Percentiles rank a stretch among this genome's conserved stretches.
These are phyloP conservation scores for Diacarnus erythraeanus DNA, from an alignment of 37 sponge, comb jelly and placozoan species.

Conservation along the genomic window DNA sequence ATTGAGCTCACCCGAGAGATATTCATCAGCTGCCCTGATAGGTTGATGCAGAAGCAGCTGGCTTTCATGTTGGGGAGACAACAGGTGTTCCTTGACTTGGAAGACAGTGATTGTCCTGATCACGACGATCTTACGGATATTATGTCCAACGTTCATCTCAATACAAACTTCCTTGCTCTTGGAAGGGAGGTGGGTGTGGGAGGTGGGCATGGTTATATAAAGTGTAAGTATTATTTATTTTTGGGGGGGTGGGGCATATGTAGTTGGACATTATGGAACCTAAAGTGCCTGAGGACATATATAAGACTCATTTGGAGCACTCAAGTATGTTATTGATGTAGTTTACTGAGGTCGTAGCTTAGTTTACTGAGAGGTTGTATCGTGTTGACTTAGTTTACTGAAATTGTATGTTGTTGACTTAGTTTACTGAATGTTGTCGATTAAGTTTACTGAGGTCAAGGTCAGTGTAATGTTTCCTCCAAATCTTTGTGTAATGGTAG, in stretches of 20 bases:
- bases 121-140: constrained; percentile 89
- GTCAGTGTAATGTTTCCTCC: not conserved
- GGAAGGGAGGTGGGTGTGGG: constrained; percentile 87
- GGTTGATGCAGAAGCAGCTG: constrained; percentile 90
- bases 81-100: constrained; percentile 92
- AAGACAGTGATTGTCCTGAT: constrained; percentile 69
- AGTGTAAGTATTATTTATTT: not conserved
- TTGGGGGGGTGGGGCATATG: constrained; percentile 68
- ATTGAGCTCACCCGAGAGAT: constrained; percentile 68
- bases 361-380: no score
- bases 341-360: no score
- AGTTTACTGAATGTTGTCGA: no score
- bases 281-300: constrained; percentile 97
- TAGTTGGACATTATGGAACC: constrained; percentile 99
- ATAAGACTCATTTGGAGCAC: constrained; percentile 94
- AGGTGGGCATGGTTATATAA: not conserved
- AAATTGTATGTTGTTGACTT: not conserved
- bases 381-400: not conserved
- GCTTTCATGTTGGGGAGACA: constrained; percentile 97
- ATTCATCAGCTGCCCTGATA: constrained; percentile 67
- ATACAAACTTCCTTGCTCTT: constrained; percentile 89
- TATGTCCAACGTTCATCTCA: constrained; percentile 92
- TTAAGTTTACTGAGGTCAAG: not conserved
- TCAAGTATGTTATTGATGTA: constrained; percentile 32
- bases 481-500: constrained; percentile 1